Conservation (phyloP, 2,888 invertebrate species). For the Ptychoptera contaminata region DNA sequence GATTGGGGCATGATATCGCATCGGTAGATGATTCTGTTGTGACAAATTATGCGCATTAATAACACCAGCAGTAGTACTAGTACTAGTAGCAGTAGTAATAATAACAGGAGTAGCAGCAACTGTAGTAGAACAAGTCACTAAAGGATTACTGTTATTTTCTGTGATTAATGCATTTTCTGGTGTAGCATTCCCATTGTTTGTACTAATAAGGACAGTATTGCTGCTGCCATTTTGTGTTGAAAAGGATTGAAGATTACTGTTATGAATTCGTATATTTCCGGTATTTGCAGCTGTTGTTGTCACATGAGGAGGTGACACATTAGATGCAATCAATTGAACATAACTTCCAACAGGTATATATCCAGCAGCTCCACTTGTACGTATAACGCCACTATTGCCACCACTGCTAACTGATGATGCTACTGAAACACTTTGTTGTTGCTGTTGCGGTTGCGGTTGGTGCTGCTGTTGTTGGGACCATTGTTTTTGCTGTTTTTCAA, state of each 20-base stretch:
- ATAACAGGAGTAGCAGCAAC: neutral
- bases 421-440: conserved; percentile 9
- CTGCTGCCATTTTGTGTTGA: neutral
- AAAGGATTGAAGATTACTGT: neutral
- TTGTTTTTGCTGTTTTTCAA: conserved; percentile 18
- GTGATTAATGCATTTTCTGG: too few species aligned
- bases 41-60: neutral
- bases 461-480: conserved; percentile 9
- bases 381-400: neutral
- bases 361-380: neutral
- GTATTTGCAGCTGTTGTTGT: neutral
- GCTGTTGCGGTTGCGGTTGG: conserved; percentile 10
- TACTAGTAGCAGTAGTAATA: neutral
- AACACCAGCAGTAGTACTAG: neutral
- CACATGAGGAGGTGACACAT: neutral
- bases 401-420: conserved; percentile 1
- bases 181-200: too few species aligned
- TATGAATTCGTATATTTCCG: too few species aligned
- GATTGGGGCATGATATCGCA: neutral
- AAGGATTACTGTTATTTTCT: neutral
- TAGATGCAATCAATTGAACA: too few species aligned
- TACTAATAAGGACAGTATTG: too few species aligned
- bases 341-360: too few species aligned
- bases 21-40: neutral
- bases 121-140: too few species aligned